Evolutionary conservation across 2,888 invertebrate species (phyloP), one percentile per base, ranked within the genome.

Genomic region (Standfussiana lucernea): DNA sequence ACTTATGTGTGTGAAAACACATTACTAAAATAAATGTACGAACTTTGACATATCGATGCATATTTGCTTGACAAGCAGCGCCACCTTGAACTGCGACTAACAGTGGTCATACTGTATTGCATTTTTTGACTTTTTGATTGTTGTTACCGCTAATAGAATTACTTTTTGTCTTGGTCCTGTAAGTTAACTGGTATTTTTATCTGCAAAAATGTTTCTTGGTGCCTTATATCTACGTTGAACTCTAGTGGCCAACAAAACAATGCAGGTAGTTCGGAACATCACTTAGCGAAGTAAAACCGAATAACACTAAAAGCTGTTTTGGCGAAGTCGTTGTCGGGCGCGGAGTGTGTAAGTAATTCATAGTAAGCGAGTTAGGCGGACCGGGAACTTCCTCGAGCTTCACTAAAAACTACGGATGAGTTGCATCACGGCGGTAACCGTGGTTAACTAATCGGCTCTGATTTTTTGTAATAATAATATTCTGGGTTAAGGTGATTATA

Each of bases 271-370:
- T 62, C 68, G 64, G 56, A 84, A 80, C 56, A 68, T 77, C 77
- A 79, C 81, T 84, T 80, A 83, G 62, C 56, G 32, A 82, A 87
- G 82, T 80, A 67, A 88, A 89, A 90, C 84, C 85, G 85, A 85
- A 87, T 86, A 86, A 89, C 83, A 81, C 89, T 91, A 87, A 91
- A 91, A 91, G 90, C 90, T 87, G 83, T 86, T 86, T 86, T 82
- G 76, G 83, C 77, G 83, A 83, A 86, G 80, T 88, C 84, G 78
- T 82, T 86, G 82, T 83, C 81, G 83, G 81, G 70, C 75, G 82
- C 77, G 76, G 81, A 77, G 86, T 84, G 79, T 80, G 83, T 86
- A 84, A 86, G 87, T 87, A 87, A 88, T 88, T 87, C 87, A 74
- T 79, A 84, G 84, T 86, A 88, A 83, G 80, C 80, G 82, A 82